Base-by-base conservation (phyloP, 2,113 vertebrate genomes). In the Mormyrus iriodes region DNA sequence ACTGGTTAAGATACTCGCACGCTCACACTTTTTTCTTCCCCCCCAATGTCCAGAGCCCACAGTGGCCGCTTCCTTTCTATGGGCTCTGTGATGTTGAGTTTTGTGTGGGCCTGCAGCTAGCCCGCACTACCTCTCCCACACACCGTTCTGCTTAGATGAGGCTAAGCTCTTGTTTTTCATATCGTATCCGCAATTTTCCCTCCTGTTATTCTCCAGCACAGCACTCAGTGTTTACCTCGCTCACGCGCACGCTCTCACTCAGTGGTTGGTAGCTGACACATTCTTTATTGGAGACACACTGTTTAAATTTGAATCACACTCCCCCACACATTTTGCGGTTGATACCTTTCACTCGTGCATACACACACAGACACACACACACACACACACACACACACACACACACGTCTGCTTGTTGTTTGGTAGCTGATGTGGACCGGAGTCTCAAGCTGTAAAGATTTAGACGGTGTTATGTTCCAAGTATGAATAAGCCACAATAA, bases 401-500 rank as follows among this genome's bases (percentile, higher is more conserved):
- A 31, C 89, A 42, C 51, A 42, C 15, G 51, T 55, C 35, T 86
- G 24, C 42, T 27, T 21, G 49, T 24, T 48, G 27, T 31, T 35
- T 86, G 85, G 51, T 86, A 85, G 89, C 61, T 76, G 65, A 73
- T 44, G 21, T 89, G 46, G 48, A 86, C 6, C 27, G 61, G 48
- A 79, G 46, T 90, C 65, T 90, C 73, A 58, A 84, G 89, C 85
- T 86, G 89, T 76, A 87, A 87, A 73, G 61, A 46, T 89, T 76
- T 90, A 90, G 86, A 89, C 58, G 53, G 89, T 48, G 35, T 86
- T 31, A 86, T 76, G 53, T 53, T 90, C 46, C 83, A 89, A 89
- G 58, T 86, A 65, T 87, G 87, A 87, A 90, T 86, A 86, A 90
- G 89, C 84, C 61, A 76, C 46, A 31, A 86, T 86, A 89, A 88